Evolutionary conservation across 2,888 invertebrate genomes (phyloP), one percentile per base, ranked within the genome.

Genomic region (Teleogryllus oceanicus): DNA sequence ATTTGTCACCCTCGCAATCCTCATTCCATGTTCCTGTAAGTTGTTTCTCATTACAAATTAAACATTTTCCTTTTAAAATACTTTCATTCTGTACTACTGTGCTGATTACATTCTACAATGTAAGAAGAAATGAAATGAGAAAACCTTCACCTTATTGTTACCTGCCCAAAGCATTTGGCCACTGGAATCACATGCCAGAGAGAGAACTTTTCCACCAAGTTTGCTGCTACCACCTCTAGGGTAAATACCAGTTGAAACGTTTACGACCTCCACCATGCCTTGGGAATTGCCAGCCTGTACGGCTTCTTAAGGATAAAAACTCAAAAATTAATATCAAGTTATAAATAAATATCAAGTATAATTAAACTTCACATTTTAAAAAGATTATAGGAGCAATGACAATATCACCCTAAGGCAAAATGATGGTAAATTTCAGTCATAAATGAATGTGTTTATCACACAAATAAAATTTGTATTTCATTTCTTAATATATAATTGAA

Each of bases 211-310:
- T 78, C 88, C 91, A 16, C 89, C 88, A 51, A 90, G 87, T 84
- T 90, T 90, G 80, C 89, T 87, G 50, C 87, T 88, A 49, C 89
- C 88, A 75, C 87, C 91, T 85, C 91, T 90, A 50, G 93, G 90
- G 85, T 93, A 94, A 83, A 94, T 93, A 78, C 96, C 96, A 3
- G 95, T 96, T 0, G 96, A 96, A 51, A 96, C 91, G 85, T 96
- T 96, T 77, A 95, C 89, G 21, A 95, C 92, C 85, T 93, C 92
- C 2, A 96, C 90, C 87, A 93, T 90, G 16, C 94, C 94, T 84
- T 90, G 89, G 13, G 90, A 90, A 85, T 93, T 94, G 0, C 94
- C 94, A 76, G 92, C 91, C 92, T 92, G 82, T 81, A 78, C 77
- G 76, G 77, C 24, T 37, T 11, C 50, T 78, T 50, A 50, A 51